Percentiles rank a stretch among this genome's conserved stretches.
Evolutionary conservation across 2,797 vertebrate species (phyloP).

Genomic region (Cirrhinus molitorella): DNA sequence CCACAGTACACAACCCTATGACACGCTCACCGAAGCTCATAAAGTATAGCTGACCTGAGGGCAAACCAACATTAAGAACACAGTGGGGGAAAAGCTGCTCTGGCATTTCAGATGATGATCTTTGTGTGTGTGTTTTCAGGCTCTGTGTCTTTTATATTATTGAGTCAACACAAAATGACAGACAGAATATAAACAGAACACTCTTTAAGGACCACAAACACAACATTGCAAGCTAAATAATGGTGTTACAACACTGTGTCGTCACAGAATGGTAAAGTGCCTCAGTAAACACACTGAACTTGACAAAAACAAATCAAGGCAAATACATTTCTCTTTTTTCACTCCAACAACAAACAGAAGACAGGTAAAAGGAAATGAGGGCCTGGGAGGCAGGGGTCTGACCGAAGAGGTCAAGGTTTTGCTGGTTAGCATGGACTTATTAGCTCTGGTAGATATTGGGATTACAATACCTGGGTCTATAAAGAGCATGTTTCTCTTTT

Average conservation of each 20-base stretch:
- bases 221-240: conserved; percentile 9
- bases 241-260: not conserved
- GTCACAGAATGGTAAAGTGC: not conserved
- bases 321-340: not conserved
- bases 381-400: not conserved
- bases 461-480: not conserved
- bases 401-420: not conserved
- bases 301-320: not conserved
- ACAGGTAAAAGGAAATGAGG: not conserved
- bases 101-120: conserved; percentile 46
- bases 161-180: conserved; percentile 47
- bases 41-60: conserved; percentile 32
- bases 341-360: not conserved
- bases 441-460: not conserved
- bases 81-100: conserved; percentile 18
- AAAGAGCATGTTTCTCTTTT: not conserved
- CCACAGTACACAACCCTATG: not conserved
- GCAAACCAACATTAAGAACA: conserved; percentile 43
- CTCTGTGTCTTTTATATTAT: conserved; percentile 34
- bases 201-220: conserved; percentile 16
- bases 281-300: not conserved
- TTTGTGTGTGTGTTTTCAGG: conserved; percentile 10
- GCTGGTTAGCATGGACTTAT: not conserved
- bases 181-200: conserved; percentile 1
- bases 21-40: conserved; percentile 25